phyloP scores from a whole-genome alignment of 2,113 vertebrate species.

The Brachyhypopomus occidentalis region DNA sequence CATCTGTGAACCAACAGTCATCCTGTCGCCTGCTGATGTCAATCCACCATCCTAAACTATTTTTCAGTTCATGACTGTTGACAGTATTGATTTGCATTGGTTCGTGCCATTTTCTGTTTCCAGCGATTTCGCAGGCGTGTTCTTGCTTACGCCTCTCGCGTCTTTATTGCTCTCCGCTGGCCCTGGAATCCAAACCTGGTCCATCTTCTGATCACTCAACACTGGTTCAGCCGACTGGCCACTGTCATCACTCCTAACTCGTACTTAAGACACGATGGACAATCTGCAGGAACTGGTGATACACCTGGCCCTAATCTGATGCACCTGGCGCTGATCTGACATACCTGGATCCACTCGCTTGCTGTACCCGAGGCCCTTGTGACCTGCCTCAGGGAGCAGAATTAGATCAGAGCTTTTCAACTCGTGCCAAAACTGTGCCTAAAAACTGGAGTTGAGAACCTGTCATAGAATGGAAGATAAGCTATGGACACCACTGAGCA shows the following conservation, averaged over 20 bases:
- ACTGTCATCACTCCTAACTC: too few species aligned
- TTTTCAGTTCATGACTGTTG: background rate
- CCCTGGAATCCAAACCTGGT: too few species aligned
- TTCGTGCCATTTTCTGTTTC: background rate
- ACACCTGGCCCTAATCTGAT: background rate
- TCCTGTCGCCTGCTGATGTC: background rate
- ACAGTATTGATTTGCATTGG: conserved; percentile 20
- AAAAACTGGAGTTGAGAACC: too few species aligned
- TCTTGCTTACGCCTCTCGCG: background rate
- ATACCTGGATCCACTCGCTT: background rate
- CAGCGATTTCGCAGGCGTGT: background rate
- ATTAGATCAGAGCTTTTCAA: too few species aligned
- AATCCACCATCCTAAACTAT: background rate
- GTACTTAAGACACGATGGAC: too few species aligned
- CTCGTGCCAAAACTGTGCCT: too few species aligned
- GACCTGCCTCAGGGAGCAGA: background rate
- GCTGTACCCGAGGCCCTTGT: background rate
- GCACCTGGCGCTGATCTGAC: too few species aligned
- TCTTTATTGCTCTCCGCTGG: too few species aligned
- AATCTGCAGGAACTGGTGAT: too few species aligned
- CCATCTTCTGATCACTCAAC: too few species aligned
- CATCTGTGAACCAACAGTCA: background rate
- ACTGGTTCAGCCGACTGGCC: too few species aligned
- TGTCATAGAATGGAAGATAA: background rate
- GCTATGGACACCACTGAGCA: background rate